Evolutionary conservation across 2,888 invertebrate genomes (phyloP).

Genomic region (Synergus japonicus): DNA sequence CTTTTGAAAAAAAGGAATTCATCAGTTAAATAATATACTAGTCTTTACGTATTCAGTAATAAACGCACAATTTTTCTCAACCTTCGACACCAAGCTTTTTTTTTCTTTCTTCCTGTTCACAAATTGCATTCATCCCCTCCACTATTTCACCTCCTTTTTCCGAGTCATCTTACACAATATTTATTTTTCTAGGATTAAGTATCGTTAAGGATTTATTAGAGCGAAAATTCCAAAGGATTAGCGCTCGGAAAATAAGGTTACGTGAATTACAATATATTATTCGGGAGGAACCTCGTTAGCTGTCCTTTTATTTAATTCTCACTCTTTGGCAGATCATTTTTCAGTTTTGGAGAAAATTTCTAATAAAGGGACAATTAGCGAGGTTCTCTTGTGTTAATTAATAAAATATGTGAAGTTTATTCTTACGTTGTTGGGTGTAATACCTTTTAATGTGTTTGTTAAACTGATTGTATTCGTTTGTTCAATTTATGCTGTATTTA

Average conservation of each 20-base stretch:
- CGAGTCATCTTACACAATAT: background rate
- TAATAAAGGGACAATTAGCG: background rate
- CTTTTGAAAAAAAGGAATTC: slow-evolving; percentile 11
- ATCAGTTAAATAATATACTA: slow-evolving; percentile 59
- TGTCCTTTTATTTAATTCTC: background rate
- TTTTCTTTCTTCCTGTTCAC: slow-evolving; percentile 51
- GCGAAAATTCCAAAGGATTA: background rate
- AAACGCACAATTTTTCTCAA: slow-evolving; percentile 77
- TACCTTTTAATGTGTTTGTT: slow-evolving; percentile 15
- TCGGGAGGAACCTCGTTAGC: background rate
- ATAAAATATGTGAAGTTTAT: slow-evolving; percentile 5
- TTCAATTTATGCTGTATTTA: slow-evolving; percentile 23
- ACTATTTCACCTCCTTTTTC: background rate
- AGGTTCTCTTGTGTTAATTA: background rate
- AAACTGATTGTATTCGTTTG: slow-evolving; percentile 15
- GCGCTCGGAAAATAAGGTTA: background rate
- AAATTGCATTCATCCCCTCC: background rate
- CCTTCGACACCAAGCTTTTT: slow-evolving; percentile 68
- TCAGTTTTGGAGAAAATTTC: background rate
- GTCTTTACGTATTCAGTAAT: slow-evolving; percentile 73
- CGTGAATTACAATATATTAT: background rate
- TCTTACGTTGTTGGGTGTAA: slow-evolving; percentile 19
- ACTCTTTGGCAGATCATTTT: background rate
- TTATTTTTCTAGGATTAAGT: background rate
- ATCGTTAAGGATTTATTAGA: slow-evolving; percentile 6